Evolutionary conservation across 2,797 vertebrate species (phyloP), one percentile per base, ranked within the genome.

Genomic region (Diceros bicornis): DNA sequence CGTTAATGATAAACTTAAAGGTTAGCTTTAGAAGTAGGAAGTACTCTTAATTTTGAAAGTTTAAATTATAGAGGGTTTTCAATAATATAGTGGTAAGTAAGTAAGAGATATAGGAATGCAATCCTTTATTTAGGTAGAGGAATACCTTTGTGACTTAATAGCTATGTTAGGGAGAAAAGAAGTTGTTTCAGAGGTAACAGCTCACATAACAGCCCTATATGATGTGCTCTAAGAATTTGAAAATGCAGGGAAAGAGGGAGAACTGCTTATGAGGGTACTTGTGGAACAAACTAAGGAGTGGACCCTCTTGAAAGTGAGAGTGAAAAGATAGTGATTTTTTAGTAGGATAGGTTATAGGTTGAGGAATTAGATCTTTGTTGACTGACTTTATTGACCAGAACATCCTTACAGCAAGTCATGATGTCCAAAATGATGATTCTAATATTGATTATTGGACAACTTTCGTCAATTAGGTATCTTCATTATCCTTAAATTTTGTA

Each of bases 321-420:
- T 32, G 41, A 78, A 72, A 89, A 68, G 47, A 37, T 57, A 34
- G 12, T 82, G n/a, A 14, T 61, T 52, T 86, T 83, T 88, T 75
- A 86, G 41, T 82, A 69, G 18, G 29, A 47, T 62, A 37, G 13
- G 21, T 52, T 97, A 32, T 74, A 41, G 32, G 6, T 61, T 37
- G 7, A 81, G 44, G 25, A 50, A 37, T 87, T 84, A 78, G 47
- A 29, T 93, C 50, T 92, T 66, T 94, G 21, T 93, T 91, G 41
- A 44, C 4, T 52, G 55, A 69, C 29, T 75, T 71, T 32, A 71
- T 78, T 92, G n/a, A 81, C 23, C 12, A 69, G 75, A 89, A 55
- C 14, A 78, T 79, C 21, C 64, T 83, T 62, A 44, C 20, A 20
- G 10, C 85, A 85, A 41, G 32, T 91, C 16, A 4, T 55, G 0